Evolutionary conservation across 2,113 vertebrate genomes (phyloP), one percentile per base, ranked within the genome.

Genomic region (Melanostigma gelatinosum): DNA sequence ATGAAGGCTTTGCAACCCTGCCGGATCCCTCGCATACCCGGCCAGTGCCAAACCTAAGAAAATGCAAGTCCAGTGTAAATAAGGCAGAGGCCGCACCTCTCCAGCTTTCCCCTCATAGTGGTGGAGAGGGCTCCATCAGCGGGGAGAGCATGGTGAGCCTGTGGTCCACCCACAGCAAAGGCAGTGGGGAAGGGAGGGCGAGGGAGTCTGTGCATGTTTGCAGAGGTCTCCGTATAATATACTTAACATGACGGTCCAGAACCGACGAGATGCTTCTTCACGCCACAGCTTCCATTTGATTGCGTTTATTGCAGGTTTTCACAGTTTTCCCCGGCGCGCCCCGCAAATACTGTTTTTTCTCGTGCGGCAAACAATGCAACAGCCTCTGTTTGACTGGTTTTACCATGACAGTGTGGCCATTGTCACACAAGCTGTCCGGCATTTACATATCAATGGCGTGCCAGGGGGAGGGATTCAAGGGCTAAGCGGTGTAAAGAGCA

Each of bases 161-260:
- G 93, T 68, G 94, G 92, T 92, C 63, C 75, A 82, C 48, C 89
- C 88, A 89, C 86, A 91, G 85, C 63, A 86, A 88, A 91, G 91
- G 80, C 85, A 86, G 80, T 57, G 85, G 60, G 57, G 72, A 24
- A 2, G 54, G 64, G 60, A 68, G 65, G 62, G 15, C 32, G 70
- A 65, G 70, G 87, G 79, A 46, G 54, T 75, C 52, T 58, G 48
- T 77, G 73, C 75, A 77, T 83, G 78, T 91, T 89, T 88, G 73
- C 77, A 72, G 40, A 84, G 64, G 75, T 68, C 70, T 68, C n/a
- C 4, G 72, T 67, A 77, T 73, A 62, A 79, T 52, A 46, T 24
- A 69, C 50, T 1, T 61, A 76, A 58, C 71, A 74, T 32, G 69
- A 1, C 66, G 76, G 55, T 68, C 48, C 12, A 72, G 68, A 73